Evolutionary conservation across 2,888 invertebrate species (phyloP).

Genomic region (Rhingia rostrata): DNA sequence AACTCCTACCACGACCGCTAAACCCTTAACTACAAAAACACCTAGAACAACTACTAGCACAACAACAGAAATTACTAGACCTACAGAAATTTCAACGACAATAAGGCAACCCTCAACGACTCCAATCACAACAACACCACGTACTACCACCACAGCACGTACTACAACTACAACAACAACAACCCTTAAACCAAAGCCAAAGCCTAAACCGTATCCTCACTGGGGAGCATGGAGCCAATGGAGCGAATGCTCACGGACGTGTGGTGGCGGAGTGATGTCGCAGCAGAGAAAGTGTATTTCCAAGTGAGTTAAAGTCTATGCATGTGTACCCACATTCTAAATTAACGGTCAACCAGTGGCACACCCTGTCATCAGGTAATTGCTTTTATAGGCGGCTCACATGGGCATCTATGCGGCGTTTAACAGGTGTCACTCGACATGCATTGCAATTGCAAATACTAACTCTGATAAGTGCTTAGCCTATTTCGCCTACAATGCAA

Average conservation of each 20-base stretch:
- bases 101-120: constrained; percentile 8
- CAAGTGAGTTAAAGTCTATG: constrained; percentile 77
- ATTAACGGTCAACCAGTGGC: constrained; percentile 57
- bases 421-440: constrained; percentile 50
- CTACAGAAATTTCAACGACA: too few species aligned
- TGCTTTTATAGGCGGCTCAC: constrained; percentile 59
- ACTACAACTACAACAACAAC: constrained; percentile 74
- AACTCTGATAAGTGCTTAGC: constrained; percentile 25
- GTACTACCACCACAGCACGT: constrained; percentile 39
- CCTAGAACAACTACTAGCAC: constrained; percentile 66
- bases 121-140: constrained; percentile 61
- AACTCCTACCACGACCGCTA: constrained; percentile 57
- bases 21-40: constrained; percentile 51
- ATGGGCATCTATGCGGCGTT: constrained; percentile 41
- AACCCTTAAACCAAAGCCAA: constrained; percentile 76
- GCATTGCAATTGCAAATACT: constrained; percentile 65
- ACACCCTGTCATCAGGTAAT: constrained; percentile 48
- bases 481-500: constrained; percentile 22
- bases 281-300: constrained; percentile 81
- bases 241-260: constrained; percentile 91
- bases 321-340: constrained; percentile 21
- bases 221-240: constrained; percentile 93
- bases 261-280: constrained; percentile 90
- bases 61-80: constrained; percentile 52
- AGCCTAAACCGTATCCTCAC: constrained; percentile 81